Base-by-base conservation (phyloP, 2,888 invertebrate genomes). In the Hermaeophaga mercurialis region DNA sequence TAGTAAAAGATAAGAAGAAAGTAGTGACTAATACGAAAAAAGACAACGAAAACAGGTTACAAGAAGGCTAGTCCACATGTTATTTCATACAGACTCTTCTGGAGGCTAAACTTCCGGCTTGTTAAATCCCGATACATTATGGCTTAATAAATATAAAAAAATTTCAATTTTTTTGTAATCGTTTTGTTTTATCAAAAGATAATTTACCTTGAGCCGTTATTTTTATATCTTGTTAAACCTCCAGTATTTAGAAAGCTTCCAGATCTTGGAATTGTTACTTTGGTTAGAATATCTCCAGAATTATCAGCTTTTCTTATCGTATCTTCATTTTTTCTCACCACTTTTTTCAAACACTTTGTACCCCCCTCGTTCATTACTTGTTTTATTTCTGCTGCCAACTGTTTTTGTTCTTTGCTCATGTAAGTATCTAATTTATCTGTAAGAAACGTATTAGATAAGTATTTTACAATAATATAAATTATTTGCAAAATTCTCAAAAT, bases 191-290 rank as follows among this genome's bases (percentile, higher is more conserved):
- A n/a, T n/a, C n/a, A n/a, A n/a, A n/a, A n/a, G n/a, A n/a, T n/a
- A n/a, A 36, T 79, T 72, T 78, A 85, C 85, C 87, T 85, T 68
- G 84, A 83, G 67, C 82, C 80, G 70, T 84, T 84, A 19, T 89
- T 88, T 78, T 89, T 89, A 74, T 89, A 89, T 68, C 89, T 82
- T 5, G 89, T 87, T 48, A 88, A 79, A 54, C 89, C 90, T 43
- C 89, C 89, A 11, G 91, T 87, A 68, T 91, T 92, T 36, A 93
- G 81, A 73, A 93, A 93, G 75, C 92, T 93, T 41, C 91, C 89
- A 46, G 91, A 89, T 67, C 92, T 82, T 9, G 93, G 93, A 69
- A 93, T 87, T 33, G 91, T 91, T 36, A 93, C 91, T 76, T 91
- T 89, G 0, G 93, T 93, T 68, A 92, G 78, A 67, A 91, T 88